A percentile compares a stretch with the other conserved stretches of the same genome.
These are phyloP conservation scores for Caenorhabditis sp. DNA, from an alignment of 2,888 invertebrate genomes.

Conservation along the genomic window DNA sequence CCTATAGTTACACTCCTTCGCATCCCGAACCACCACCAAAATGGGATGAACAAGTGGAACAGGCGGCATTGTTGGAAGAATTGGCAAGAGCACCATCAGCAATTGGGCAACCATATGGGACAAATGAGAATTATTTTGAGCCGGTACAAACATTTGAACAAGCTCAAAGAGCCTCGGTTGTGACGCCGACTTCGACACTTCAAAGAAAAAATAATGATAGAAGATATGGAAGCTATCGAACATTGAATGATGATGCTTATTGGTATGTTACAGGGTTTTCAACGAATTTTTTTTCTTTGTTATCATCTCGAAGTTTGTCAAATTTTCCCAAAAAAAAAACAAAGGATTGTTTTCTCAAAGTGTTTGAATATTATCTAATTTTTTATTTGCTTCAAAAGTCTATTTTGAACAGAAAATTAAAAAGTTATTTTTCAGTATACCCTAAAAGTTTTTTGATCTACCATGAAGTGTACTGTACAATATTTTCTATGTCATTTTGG, in stretches of 20 bases:
- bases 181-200: slow-evolving; percentile 46
- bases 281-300: background rate
- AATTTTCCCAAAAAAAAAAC: background rate
- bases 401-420: too few species aligned
- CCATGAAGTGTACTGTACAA: too few species aligned
- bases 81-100: slow-evolving; percentile 46
- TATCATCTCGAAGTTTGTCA: background rate
- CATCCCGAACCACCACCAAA: slow-evolving; percentile 38
- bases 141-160: slow-evolving; percentile 57
- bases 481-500: too few species aligned
- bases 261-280: slow-evolving; percentile 10
- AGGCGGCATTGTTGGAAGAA: slow-evolving; percentile 49
- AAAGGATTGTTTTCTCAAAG: background rate
- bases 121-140: slow-evolving; percentile 8
- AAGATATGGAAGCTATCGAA: slow-evolving; percentile 56
- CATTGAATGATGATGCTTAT: slow-evolving; percentile 46
- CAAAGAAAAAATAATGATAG: slow-evolving; percentile 32
- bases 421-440: too few species aligned
- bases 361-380: too few species aligned
- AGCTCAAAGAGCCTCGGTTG: slow-evolving; percentile 48
- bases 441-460: too few species aligned
- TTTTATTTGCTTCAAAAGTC: too few species aligned
- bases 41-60: slow-evolving; percentile 68
- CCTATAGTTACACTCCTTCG: slow-evolving; percentile 27
- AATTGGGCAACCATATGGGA: slow-evolving; percentile 39